Base-by-base conservation (phyloP, 1,140 invertebrate genomes). In the Papilio glaucus region DNA sequence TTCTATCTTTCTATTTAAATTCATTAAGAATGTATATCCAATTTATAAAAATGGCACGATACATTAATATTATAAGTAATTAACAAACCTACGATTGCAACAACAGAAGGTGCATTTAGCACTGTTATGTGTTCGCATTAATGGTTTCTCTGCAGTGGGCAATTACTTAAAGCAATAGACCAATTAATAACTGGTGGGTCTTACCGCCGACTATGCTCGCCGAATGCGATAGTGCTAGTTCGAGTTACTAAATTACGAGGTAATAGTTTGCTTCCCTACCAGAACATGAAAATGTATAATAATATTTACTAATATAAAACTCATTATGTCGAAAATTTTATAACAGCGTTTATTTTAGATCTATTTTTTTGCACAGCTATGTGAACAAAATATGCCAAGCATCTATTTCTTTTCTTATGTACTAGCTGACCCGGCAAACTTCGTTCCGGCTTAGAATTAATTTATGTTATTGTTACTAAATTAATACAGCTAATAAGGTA, bases 131-230 rank as follows among this genome's bases (percentile, higher is more conserved):
- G 70, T 71, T 70, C 61, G 65, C 76, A 75, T 77, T 88, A 88
- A 87, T 86, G 79, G 80, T 78, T 53, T 42, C 76, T 78, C 77
- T 76, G 78, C 81, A 82, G 80, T 68, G 76, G 76, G 83, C 83
- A 84, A 87, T 87, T 86, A 89, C 83, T 89, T 87, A 86, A 81
- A 76, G 80, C 76, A 84, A 86, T 85, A 82, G 84, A 78, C 85
- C 87, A 84, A 89, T 89, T 89, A 87, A 87, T 87, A 85, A 83
- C 73, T 69, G n/a, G 41, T 29, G 41, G 67, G 77, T 72, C 75
- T 72, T 77, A 73, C 72, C 42, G 76, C 63, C 72, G 61, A 76
- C 62, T 77, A 75, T 72, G 76, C 73, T 82, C 71, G 41, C 77
- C 83, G 77, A 77, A 79, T 81, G 77, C 78, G 79, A 81, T 84